These are phyloP conservation scores for Drosophila simulans DNA, from an alignment of 1,140 invertebrate genomes.

Conservation along the genomic window DNA sequence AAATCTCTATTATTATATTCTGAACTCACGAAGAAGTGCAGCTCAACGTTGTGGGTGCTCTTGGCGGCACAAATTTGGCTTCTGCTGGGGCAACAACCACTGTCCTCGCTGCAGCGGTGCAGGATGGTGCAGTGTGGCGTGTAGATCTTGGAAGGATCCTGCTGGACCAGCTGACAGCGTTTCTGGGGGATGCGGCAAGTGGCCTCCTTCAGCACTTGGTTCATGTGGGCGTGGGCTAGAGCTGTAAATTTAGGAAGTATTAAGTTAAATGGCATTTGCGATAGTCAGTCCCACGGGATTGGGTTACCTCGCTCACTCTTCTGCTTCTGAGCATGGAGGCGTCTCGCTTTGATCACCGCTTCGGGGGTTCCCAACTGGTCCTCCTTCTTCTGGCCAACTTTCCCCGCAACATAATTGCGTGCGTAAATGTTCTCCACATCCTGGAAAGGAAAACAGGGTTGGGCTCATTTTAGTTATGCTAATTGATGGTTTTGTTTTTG, in stretches of 20 bases:
- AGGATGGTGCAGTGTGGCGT: constrained; percentile 90
- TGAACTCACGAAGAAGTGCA: constrained; percentile 90
- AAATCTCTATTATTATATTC: too few species aligned
- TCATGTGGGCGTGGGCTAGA: constrained; percentile 86
- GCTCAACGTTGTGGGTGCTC: constrained; percentile 87
- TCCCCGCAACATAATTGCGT: constrained; percentile 63
- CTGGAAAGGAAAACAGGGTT: constrained; percentile 44
- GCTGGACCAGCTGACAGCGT: constrained; percentile 88
- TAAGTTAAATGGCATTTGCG: background rate
- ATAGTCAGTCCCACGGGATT: too few species aligned
- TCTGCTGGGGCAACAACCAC: constrained; percentile 89
- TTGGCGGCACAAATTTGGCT: constrained; percentile 89
- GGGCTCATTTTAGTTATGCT: constrained; percentile 37
- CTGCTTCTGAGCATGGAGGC: constrained; percentile 42
- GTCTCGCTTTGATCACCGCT: constrained; percentile 52
- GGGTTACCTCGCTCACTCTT: constrained; percentile 39
- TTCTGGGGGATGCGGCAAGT: constrained; percentile 87
- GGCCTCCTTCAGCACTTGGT: constrained; percentile 86
- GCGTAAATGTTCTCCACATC: constrained; percentile 67
- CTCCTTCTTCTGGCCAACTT: constrained; percentile 55
- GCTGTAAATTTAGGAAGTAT: constrained; percentile 27
- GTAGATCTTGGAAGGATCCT: constrained; percentile 88
- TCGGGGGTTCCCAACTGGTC: constrained; percentile 65
- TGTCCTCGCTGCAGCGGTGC: constrained; percentile 91
- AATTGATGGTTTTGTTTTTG: constrained; percentile 34